Percentiles rank a stretch among this genome's conserved stretches.
These are phyloP conservation scores for Pogonocherus hispidulus DNA, from an alignment of 2,888 invertebrate genomes.

Conservation along the genomic window DNA sequence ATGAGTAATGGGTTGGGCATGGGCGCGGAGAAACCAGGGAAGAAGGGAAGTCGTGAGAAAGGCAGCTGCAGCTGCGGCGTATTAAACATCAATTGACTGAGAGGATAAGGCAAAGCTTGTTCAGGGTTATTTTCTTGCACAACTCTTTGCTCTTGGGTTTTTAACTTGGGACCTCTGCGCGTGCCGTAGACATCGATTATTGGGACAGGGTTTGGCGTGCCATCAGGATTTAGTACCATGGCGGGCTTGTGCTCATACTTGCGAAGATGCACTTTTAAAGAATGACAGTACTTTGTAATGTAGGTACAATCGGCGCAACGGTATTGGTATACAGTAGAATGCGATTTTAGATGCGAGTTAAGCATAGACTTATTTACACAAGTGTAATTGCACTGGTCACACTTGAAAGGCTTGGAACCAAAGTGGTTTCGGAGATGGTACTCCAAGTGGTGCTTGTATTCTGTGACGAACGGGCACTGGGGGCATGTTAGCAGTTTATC, in stretches of 20 bases:
- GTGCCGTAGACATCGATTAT: slow-evolving; percentile 94
- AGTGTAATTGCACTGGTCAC: slow-evolving; percentile 87
- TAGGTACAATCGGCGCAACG: slow-evolving; percentile 94
- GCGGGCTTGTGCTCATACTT: slow-evolving; percentile 94
- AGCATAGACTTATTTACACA: slow-evolving; percentile 99
- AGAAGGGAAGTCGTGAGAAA: slow-evolving; percentile 51
- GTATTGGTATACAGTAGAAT: slow-evolving; percentile 93
- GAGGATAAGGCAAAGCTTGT: slow-evolving; percentile 38
- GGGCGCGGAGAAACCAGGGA: slow-evolving; percentile 53
- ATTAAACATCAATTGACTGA: slow-evolving; percentile 47
- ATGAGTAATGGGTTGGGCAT: slow-evolving; percentile 57
- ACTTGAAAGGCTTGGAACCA: slow-evolving; percentile 96
- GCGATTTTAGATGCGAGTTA: slow-evolving; percentile 97
- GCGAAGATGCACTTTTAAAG: slow-evolving; percentile 92
- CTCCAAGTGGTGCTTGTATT: slow-evolving; percentile 98
- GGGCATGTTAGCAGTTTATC: slow-evolving; percentile 93
- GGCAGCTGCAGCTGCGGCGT: slow-evolving; percentile 49
- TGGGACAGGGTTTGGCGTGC: slow-evolving; percentile 87
- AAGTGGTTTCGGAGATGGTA: slow-evolving; percentile 96
- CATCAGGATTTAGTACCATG: slow-evolving; percentile 90
- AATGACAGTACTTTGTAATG: slow-evolving; percentile 98
- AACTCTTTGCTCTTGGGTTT: slow-evolving; percentile 44
- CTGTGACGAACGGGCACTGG: slow-evolving; percentile 97
- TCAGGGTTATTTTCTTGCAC: slow-evolving; percentile 31
- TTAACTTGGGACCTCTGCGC: slow-evolving; percentile 84